These are phyloP conservation scores for Lagenorhynchus albirostris DNA, from an alignment of 2,113 vertebrate species.

Conservation along the genomic window DNA sequence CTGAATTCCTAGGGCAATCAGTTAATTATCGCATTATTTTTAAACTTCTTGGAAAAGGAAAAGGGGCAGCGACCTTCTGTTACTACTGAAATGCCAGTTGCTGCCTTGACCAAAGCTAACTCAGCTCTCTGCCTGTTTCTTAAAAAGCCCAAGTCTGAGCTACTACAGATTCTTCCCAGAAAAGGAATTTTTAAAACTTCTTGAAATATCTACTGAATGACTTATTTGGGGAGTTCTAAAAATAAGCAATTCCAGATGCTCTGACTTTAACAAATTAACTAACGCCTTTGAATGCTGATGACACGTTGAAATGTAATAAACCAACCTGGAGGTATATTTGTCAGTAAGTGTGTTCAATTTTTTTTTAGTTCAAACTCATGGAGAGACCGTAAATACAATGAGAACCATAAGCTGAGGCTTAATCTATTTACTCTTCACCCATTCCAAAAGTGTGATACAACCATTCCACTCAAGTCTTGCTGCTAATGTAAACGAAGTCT, in stretches of 20 bases:
- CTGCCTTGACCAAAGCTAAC: background rate
- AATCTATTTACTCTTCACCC: background rate
- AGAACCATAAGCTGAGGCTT: background rate
- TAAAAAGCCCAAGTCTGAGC: background rate
- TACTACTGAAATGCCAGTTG: background rate
- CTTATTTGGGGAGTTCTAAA: background rate
- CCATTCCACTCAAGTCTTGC: background rate
- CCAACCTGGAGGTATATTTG: background rate
- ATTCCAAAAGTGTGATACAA: background rate
- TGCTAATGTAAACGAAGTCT: too few relatives aligned
- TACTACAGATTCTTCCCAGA: background rate
- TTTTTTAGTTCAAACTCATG: background rate
- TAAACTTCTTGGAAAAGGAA: background rate
- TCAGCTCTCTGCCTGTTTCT: background rate
- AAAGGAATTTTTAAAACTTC: background rate
- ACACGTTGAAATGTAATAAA: background rate
- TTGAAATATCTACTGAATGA: background rate
- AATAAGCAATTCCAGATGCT: background rate
- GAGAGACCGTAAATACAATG: background rate
- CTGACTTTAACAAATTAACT: background rate
- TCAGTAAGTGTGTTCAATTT: background rate
- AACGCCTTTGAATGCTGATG: background rate
- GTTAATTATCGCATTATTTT: background rate
- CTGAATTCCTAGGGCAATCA: background rate
- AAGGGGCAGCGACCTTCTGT: background rate